Percentiles rank a stretch among this genome's conserved stretches.
phyloP scores from a whole-genome alignment of 2,797 vertebrate species.

The Poeciliopsis gracilis region DNA sequence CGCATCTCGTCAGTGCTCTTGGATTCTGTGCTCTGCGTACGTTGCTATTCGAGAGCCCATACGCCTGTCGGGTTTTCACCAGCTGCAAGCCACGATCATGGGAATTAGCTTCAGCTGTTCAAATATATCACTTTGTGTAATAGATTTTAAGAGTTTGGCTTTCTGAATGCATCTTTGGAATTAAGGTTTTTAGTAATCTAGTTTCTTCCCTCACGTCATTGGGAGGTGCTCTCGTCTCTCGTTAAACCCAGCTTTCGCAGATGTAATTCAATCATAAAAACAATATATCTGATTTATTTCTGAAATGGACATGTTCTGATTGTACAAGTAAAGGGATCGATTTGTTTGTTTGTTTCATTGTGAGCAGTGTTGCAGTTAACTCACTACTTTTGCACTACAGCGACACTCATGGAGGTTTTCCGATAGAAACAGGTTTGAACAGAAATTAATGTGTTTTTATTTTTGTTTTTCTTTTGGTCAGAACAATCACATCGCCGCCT shows the following conservation, averaged over 20 bases:
- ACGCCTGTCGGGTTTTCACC: background rate
- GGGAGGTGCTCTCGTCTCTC: background rate
- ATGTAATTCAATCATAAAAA: background rate
- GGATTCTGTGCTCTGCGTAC: background rate
- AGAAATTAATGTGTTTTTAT: constrained; percentile 11
- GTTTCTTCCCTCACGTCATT: background rate
- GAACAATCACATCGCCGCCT: constrained; percentile 9
- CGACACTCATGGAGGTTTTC: constrained; percentile 39
- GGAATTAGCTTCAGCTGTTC: background rate
- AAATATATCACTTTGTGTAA: background rate
- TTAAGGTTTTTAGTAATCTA: background rate
- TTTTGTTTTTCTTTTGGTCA: constrained; percentile 23
- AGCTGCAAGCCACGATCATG: background rate
- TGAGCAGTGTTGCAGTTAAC: constrained; percentile 16
- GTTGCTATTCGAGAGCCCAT: background rate
- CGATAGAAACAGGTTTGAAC: constrained; percentile 19
- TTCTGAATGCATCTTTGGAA: background rate
- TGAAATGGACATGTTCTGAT: background rate
- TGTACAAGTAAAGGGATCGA: background rate
- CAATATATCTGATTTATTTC: background rate
- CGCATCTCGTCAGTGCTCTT: background rate
- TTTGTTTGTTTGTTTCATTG: background rate
- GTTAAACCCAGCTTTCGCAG: background rate
- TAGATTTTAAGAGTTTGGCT: background rate
- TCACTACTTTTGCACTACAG: constrained; percentile 57